Base-by-base conservation (phyloP, 1,140 invertebrate species). In the Hypsibius dujardini region DNA sequence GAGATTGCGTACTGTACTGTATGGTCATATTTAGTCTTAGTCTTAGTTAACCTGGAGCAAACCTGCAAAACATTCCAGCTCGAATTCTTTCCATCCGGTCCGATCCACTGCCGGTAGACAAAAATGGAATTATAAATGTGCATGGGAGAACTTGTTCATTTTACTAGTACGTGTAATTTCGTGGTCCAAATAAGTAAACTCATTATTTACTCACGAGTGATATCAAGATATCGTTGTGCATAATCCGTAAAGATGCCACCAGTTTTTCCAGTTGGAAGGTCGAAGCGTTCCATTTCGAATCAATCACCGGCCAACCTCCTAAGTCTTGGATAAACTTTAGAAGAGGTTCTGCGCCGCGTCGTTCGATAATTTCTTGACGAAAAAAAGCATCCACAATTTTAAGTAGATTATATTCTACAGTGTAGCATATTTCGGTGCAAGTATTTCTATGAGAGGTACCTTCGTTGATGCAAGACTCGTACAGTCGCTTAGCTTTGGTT, bases 1-100 rank as follows among this genome's bases (percentile, higher is more conserved):
- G 28, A 28, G 28, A 28, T 28, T 28, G 28, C 28, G 28, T 28
- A 28, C 28, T 28, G 28, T 28, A 28, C 28, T 28, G 28, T 28
- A 28, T 28, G 28, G 28, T 28, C 28, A 28, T 28, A 28, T 28
- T 28, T 28, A 28, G 28, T 28, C 28, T 28, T 28, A 28, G 28
- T 28, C 28, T 28, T 28, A 28, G 28, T 28, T 28, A 28, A 28
- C 28, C 28, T 28, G 28, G 28, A 28, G 28, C 28, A 28, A 28
- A 28, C 28, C 28, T 28, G 77, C 47, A 82, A 73, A 1, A 92
- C 85, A 78, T 90, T 88, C 76, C 86, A 83, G 74, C 89, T 85
- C 1, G 90, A 90, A 79, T 92, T 90, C 76, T 90, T 90, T 46
- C 91, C 88, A 77, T 94, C 90, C 1, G 90, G 87, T 14, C 87